Evolutionary conservation across 2,888 invertebrate genomes (phyloP), one percentile per base, ranked within the genome.

Genomic region (Dendrolimus pini): DNA sequence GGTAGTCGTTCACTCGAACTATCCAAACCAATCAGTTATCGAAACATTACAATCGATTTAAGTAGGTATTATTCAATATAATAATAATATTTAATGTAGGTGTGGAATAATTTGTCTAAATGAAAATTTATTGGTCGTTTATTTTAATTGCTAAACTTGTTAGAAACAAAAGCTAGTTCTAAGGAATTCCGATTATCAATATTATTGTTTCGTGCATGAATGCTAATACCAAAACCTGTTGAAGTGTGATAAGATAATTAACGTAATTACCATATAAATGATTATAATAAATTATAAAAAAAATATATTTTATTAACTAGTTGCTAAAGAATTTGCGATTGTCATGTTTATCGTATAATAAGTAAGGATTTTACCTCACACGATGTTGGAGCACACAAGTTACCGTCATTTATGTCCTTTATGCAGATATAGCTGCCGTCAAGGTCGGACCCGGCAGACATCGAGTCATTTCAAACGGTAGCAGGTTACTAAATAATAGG

Each of bases 121-220:
- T 74, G 77, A 75, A 83, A 85, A 89, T 88, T 85, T 88, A 89
- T 83, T 67, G 66, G 65, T 61, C 68, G 70, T 80, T 81, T 85
- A 89, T 89, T 85, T 67, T 74, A 87, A 87, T 85, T 59, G 56
- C 71, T 74, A 77, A 79, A 82, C 82, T 72, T 80, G 79, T 82
- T 82, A 80, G 75, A 78, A 80, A 79, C 73, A 71, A 60, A 58
- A 82, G 75, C 86, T 68, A 79, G 87, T 89, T 87, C 79, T 80
- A 71, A 68, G 82, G 85, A 85, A 87, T 89, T 83, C 83, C 83
- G 80, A 85, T 85, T 77, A 74, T 71, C 71, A 54, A 30, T 30
- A 41, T 81, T 85, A 84, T 83, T 86, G 85, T 86, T 85, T 82
- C 72, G 77, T 81, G 73, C 75, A 59, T 65, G 69, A 76, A 77